Base-by-base conservation (phyloP, 2,113 vertebrate species). In the Myrmecophaga tridactyla region DNA sequence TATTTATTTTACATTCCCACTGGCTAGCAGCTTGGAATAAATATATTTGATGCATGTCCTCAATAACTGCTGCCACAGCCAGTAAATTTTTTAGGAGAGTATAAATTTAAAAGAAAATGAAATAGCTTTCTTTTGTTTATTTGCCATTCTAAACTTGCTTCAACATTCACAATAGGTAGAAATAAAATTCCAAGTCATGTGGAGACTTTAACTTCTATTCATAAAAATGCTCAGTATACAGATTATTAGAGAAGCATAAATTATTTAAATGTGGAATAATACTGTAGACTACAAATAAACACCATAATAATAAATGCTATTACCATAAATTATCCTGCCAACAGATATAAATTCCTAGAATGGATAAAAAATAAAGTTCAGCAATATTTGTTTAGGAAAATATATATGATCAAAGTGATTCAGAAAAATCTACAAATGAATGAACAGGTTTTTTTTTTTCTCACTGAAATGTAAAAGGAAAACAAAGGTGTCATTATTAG, bases 31-130 rank as follows among this genome's bases (percentile, higher is more conserved):
- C 60, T 76, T 94, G 86, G 67, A 95, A 65, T 78, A 88, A 96
- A 96, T 95, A 25, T 58, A 95, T 56, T 0, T 60, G 60, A 75
- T 86, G 41, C 27, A 25, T 62, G 6, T 82, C 56, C 43, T 25
- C 31, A 78, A 48, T 36, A 77, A 17, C 29, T 89, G 5, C 51
- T 95, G 97, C 73, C 39, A 93, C 15, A 96, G 58, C 4, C 12
- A 53, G 70, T 87, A 94, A 81, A 75, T 63, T 93, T 94, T n/a
- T 94, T 92, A 96, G 56, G 51, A 82, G 69, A 70, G 75, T 86
- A 90, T 93, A 94, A 95, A 81, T 76, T 60, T 8, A 25, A 72
- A 6, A 82, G 13, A 82, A 92, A 81, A 92, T 56, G 31, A 87
- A 81, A 76, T 83, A 92, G 27, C 0, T 0, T 56, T 75, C 25